Percentiles rank a stretch among this genome's conserved stretches.
Conservation (phyloP, 2,888 invertebrate genomes). For the Thymelicus acteon region DNA sequence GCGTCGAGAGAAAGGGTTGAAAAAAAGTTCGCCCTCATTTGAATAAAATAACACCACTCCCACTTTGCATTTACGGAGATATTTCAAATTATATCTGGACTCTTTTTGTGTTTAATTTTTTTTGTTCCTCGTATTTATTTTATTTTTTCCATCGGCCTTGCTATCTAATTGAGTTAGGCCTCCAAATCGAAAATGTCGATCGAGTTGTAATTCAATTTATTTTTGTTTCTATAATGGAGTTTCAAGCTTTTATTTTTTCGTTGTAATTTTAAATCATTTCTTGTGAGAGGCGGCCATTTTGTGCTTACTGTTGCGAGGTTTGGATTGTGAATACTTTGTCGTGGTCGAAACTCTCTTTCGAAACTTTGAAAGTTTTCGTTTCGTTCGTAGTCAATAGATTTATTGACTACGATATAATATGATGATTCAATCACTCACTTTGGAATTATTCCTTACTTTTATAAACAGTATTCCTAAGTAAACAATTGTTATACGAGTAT, state of each 20-base stretch:
- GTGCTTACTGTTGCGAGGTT: constrained; percentile 24
- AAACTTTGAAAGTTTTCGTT: too few species aligned
- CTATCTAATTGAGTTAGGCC: constrained; percentile 84
- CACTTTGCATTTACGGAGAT: constrained; percentile 85
- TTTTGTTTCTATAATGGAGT: constrained; percentile 84
- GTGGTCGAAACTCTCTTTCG: too few species aligned
- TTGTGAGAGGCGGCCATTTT: constrained; percentile 60
- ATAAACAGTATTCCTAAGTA: too few species aligned
- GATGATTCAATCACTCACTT: too few species aligned
- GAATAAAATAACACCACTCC: constrained; percentile 85
- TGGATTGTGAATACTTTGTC: constrained; percentile 15
- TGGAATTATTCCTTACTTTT: too few species aligned
- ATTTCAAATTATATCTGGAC: constrained; percentile 85
- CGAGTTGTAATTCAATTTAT: constrained; percentile 84
- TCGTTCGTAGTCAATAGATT: too few species aligned
- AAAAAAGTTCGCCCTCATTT: constrained; percentile 84
- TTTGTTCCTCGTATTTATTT: constrained; percentile 82
- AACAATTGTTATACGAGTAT: too few species aligned
- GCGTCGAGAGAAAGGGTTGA: constrained; percentile 78
- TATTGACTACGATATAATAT: too few species aligned
- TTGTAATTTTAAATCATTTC: constrained; percentile 78
- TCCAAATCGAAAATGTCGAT: constrained; percentile 84
- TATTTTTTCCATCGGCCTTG: constrained; percentile 83
- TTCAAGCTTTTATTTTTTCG: constrained; percentile 73
- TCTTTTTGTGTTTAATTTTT: constrained; percentile 81